These are phyloP conservation scores for Eilema sororculum DNA, from an alignment of 2,888 invertebrate species.

Conservation along the genomic window DNA sequence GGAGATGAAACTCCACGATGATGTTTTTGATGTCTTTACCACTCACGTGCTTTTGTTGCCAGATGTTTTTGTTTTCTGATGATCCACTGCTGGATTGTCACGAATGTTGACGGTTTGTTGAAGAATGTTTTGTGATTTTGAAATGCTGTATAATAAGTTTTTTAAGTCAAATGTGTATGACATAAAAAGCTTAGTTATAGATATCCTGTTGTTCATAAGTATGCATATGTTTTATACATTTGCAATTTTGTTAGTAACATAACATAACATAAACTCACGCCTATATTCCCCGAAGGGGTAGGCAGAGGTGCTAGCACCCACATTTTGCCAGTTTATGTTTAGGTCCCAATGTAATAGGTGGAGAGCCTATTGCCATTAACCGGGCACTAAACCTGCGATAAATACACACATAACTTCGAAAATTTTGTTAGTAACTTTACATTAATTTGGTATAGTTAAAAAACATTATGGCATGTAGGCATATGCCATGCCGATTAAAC, in stretches of 20 bases:
- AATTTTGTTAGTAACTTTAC: background rate
- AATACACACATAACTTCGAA: too few species aligned
- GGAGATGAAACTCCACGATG: constrained; percentile 59
- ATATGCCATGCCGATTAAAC: too few species aligned
- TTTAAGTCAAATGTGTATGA: background rate
- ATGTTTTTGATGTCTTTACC: constrained; percentile 60
- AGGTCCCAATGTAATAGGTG: too few species aligned
- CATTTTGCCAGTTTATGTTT: too few species aligned
- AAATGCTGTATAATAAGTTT: background rate
- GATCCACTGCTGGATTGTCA: constrained; percentile 52
- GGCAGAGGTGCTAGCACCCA: too few species aligned
- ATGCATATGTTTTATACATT: background rate
- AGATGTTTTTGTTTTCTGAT: constrained; percentile 61
- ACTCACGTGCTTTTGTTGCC: constrained; percentile 67
- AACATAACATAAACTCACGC: too few species aligned
- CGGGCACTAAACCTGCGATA: too few species aligned
- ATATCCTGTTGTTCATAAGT: background rate
- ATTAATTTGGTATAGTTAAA: background rate
- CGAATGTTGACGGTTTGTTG: constrained; percentile 51
- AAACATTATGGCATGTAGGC: background rate
- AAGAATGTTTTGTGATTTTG: constrained; percentile 24
- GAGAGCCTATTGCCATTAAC: too few species aligned
- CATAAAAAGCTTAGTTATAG: background rate
- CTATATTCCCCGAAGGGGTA: too few species aligned
- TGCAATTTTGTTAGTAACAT: background rate